These are phyloP conservation scores for Cydia splendana DNA, from an alignment of 1,140 invertebrate genomes.

Conservation along the genomic window DNA sequence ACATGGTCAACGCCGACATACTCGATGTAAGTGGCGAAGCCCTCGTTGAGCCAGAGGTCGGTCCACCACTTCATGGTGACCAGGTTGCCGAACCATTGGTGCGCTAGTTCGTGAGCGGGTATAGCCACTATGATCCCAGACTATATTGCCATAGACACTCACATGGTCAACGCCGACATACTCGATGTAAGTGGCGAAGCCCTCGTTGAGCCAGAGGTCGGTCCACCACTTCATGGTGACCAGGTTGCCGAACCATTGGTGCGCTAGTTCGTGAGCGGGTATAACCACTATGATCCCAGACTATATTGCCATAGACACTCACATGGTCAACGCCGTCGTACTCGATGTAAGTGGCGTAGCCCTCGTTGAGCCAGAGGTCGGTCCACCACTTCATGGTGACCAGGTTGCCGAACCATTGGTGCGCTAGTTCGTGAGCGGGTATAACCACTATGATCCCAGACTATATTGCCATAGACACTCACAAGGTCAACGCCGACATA, in stretches of 20 bases:
- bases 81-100: constrained; percentile 81
- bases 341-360: too few species aligned
- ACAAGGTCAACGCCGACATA: too few species aligned
- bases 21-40: constrained; percentile 89
- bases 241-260: constrained; percentile 91
- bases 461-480: too few species aligned
- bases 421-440: too few species aligned
- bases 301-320: too few species aligned
- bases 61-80: constrained; percentile 89
- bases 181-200: constrained; percentile 89
- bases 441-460: too few species aligned
- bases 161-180: constrained; percentile 84
- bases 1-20: constrained; percentile 84
- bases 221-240: constrained; percentile 89
- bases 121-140: too few species aligned
- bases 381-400: too few species aligned
- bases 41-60: constrained; percentile 92
- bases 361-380: too few species aligned
- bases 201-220: constrained; percentile 92
- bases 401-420: too few species aligned
- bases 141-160: constrained; percentile 39
- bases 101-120: constrained; percentile 64
- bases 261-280: constrained; percentile 87
- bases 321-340: too few species aligned
- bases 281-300: too few species aligned